A percentile compares a stretch with the other conserved stretches of the same genome.
Evolutionary conservation across 2,888 invertebrate genomes (phyloP).

Genomic region (Scelioninae gen. 2): DNA sequence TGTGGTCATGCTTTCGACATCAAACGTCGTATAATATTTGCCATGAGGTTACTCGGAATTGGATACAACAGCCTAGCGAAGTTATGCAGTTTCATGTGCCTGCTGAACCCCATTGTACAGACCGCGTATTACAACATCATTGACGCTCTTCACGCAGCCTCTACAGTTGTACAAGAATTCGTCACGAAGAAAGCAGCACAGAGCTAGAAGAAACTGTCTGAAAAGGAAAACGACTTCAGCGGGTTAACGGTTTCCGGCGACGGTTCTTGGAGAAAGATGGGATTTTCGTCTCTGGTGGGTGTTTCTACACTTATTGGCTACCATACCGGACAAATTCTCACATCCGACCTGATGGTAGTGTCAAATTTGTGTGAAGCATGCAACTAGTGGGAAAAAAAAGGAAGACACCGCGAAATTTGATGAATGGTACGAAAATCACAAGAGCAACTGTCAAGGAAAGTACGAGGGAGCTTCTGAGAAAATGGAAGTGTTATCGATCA

Average conservation of each 20-base stretch:
- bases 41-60: too few relatives aligned
- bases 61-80: too few relatives aligned
- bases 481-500: constrained; percentile 3
- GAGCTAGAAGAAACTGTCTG: too few relatives aligned
- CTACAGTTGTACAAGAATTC: background rate
- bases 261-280: constrained; percentile 8
- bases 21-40: too few relatives aligned
- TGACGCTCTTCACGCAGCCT: background rate
- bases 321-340: background rate
- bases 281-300: constrained; percentile 1
- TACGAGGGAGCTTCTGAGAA: constrained; percentile 10
- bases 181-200: background rate
- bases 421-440: background rate
- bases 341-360: background rate
- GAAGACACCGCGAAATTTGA: constrained; percentile 2
- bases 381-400: constrained; percentile 1
- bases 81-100: too few relatives aligned
- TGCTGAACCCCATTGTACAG: too few relatives aligned
- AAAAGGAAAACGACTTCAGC: background rate
- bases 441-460: background rate
- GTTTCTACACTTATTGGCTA: constrained; percentile 6
- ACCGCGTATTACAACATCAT: too few relatives aligned
- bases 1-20: too few relatives aligned
- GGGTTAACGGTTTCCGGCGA: constrained; percentile 2
- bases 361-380: constrained; percentile 1